These are phyloP conservation scores for Cataglyphis altisquamis DNA, from an alignment of 2,888 invertebrate genomes.

Conservation along the genomic window DNA sequence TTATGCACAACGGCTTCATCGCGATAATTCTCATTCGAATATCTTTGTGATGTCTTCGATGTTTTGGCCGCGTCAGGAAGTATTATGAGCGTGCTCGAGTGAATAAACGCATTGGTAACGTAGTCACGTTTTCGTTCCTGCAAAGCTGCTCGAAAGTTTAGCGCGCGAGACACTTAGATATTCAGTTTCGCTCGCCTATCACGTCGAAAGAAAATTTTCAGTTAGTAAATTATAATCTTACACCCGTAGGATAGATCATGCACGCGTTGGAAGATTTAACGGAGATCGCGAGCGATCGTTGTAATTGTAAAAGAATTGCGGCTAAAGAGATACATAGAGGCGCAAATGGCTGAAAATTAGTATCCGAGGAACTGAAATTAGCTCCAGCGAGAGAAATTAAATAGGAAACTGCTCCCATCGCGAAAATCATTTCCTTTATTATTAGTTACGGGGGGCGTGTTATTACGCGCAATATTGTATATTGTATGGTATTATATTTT, in stretches of 20 bases:
- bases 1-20: conserved; percentile 25
- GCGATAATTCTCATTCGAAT: neutral
- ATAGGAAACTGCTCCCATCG: neutral
- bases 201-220: conserved; percentile 24
- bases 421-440: neutral
- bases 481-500: conserved; percentile 12
- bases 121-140: conserved; percentile 56
- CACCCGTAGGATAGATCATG: neutral
- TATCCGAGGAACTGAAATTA: conserved; percentile 11
- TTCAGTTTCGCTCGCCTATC: conserved; percentile 38
- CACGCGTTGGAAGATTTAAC: neutral
- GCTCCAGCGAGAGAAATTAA: neutral
- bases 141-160: conserved; percentile 46
- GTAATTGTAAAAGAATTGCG: neutral
- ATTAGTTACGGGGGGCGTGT: neutral
- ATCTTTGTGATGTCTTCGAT: neutral
- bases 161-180: conserved; percentile 17
- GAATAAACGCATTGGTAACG: conserved; percentile 49
- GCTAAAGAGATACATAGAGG: neutral
- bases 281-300: neutral
- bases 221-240: conserved; percentile 21
- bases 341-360: neutral
- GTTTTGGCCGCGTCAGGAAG: conserved; percentile 50
- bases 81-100: conserved; percentile 45
- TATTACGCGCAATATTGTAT: conserved; percentile 17